phyloP scores from a whole-genome alignment of 2,888 invertebrate genomes.

The Taenaris catops region DNA sequence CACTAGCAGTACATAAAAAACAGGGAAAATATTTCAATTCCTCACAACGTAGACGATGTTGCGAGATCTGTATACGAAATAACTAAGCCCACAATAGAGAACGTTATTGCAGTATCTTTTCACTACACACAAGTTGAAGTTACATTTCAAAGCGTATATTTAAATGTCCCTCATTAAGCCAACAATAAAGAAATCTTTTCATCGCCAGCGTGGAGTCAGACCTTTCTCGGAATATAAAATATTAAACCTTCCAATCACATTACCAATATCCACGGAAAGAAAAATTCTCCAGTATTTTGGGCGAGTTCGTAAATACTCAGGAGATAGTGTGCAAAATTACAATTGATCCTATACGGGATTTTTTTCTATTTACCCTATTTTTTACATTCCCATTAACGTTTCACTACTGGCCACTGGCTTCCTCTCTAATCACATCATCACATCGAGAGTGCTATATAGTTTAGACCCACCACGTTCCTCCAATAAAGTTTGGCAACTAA shows the following conservation, averaged over 20 bases:
- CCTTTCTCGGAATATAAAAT: conserved; percentile 8
- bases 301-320: too few relatives aligned
- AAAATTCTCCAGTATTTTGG: conserved; percentile 19
- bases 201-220: conserved; percentile 5
- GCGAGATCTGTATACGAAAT: neutral
- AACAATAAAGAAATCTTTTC: conserved; percentile 16
- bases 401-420: too few relatives aligned
- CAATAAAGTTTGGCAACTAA: too few relatives aligned
- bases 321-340: too few relatives aligned
- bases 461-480: too few relatives aligned
- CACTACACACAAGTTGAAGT: conserved; percentile 7
- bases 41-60: neutral
- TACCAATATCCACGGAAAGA: conserved; percentile 15
- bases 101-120: conserved; percentile 12
- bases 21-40: too few relatives aligned
- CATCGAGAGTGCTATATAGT: too few relatives aligned
- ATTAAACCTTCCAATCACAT: conserved; percentile 11
- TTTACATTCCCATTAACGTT: too few relatives aligned
- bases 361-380: too few relatives aligned
- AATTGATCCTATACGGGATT: too few relatives aligned
- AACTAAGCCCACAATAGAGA: conserved; percentile 5
- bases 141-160: conserved; percentile 15
- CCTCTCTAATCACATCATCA: too few relatives aligned
- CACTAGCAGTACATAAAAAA: too few relatives aligned
- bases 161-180: conserved; percentile 19